Evolutionary conservation across 2,888 invertebrate genomes (phyloP).

Genomic region (Agrotis clavis): DNA sequence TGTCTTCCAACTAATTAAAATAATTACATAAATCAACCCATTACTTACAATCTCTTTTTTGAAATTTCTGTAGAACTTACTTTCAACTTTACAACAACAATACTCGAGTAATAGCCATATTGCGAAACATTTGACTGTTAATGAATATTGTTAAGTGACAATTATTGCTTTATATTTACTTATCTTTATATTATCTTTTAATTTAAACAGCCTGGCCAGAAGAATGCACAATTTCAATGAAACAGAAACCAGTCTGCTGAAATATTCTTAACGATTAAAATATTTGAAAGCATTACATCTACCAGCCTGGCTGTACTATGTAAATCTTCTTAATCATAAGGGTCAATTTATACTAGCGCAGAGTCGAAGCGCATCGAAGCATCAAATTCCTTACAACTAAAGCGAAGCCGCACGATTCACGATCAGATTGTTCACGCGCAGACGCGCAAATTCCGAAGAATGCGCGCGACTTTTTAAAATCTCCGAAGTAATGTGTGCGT

Average conservation of each 20-base stretch:
- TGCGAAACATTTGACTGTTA: background rate
- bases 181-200: background rate
- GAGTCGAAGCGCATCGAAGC: too few species aligned
- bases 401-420: too few species aligned
- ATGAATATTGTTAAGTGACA: background rate
- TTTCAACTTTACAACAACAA: background rate
- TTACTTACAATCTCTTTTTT: too few species aligned
- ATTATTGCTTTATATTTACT: slow-evolving; percentile 49
- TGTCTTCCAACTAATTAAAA: too few species aligned
- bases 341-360: too few species aligned
- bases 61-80: too few species aligned
- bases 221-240: slow-evolving; percentile 2
- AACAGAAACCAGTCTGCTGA: slow-evolving; percentile 36
- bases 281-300: slow-evolving; percentile 14
- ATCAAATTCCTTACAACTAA: too few species aligned
- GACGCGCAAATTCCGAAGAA: too few species aligned
- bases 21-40: too few species aligned
- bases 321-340: slow-evolving; percentile 41
- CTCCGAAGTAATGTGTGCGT: too few species aligned
- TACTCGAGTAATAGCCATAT: background rate
- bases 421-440: too few species aligned
- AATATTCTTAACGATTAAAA: slow-evolving; percentile 7
- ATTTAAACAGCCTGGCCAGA: slow-evolving; percentile 4
- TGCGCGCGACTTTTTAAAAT: too few species aligned
- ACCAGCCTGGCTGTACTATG: slow-evolving; percentile 15